Base-by-base conservation (phyloP, 2,113 vertebrate genomes). In the Struthio camelus region DNA sequence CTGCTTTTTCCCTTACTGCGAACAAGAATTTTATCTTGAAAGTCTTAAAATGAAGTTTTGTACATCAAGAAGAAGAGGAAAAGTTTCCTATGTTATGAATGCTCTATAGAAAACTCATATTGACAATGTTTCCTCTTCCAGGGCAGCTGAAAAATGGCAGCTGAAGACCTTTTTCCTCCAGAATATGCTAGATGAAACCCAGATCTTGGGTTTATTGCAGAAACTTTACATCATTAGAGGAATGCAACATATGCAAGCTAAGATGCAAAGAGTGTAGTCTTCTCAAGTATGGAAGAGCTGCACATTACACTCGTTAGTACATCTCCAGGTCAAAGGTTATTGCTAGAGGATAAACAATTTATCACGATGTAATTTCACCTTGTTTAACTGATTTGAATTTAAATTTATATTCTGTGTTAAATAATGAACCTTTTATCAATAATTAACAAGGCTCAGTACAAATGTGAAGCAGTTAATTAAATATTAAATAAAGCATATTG, bases 401-500 rank as follows among this genome's bases (percentile, higher is more conserved):
- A 73, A 96, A 96, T 97, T 93, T 96, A 87, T 92, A 93, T 87
- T 95, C 72, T 71, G 44, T 93, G 81, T 95, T 97, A 96, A 96
- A 97, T 97, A 96, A 96, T 97, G 88, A 95, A 95, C 18, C 2
- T 7, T 30, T 17, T 80, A 90, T 97, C 87, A 97, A 97, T 97
- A 92, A 97, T 97, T 96, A 97, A 97, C 62, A 83, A 90, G 82
- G 59, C 94, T 65, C 87, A 58, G 87, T 91, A 91, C 70, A 94
- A 94, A 96, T 97, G 92, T 90, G 90, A 94, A 87, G 69, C 82
- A 93, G 92, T 96, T 96, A 96, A 97, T 97, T 79, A 97, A 97
- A 97, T 97, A 97, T 97, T 97, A 94, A 96, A 87, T 91, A 87
- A 90, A 94, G 91, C 70, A 72, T 66, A 25, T 94, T 95, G 89